Evolutionary conservation across 2,888 invertebrate genomes (phyloP).

Genomic region (Erebia aethiops): DNA sequence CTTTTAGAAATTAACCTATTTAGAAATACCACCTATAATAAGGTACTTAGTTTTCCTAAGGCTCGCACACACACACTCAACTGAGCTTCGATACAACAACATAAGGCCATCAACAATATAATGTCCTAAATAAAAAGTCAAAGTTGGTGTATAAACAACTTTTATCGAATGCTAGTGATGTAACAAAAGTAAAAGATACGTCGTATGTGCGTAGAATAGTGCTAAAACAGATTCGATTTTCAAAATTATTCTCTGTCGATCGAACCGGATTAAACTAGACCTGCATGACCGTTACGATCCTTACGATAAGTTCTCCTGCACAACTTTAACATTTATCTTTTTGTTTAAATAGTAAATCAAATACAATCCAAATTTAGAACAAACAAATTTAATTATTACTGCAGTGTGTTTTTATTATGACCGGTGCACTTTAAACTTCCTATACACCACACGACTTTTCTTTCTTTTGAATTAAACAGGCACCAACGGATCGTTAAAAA

Average conservation of each 20-base stretch:
- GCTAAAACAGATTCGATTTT: constrained; percentile 24
- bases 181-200: constrained; percentile 45
- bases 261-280: constrained; percentile 15
- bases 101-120: constrained; percentile 52
- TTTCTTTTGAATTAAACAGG: background rate
- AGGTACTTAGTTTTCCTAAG: constrained; percentile 73
- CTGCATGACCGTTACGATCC: constrained; percentile 11
- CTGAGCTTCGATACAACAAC: constrained; percentile 59
- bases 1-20: constrained; percentile 74
- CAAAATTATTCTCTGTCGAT: constrained; percentile 19
- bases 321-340: too few relatives aligned
- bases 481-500: background rate
- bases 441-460: background rate
- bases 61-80: constrained; percentile 64
- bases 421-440: too few relatives aligned
- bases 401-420: too few relatives aligned
- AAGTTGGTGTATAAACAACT: constrained; percentile 51
- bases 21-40: constrained; percentile 72
- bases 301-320: background rate
- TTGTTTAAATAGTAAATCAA: too few relatives aligned
- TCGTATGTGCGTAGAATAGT: constrained; percentile 30
- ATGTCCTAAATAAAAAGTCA: constrained; percentile 54
- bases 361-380: too few relatives aligned
- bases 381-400: too few relatives aligned
- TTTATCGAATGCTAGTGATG: constrained; percentile 47